These are phyloP conservation scores for Piaya cayana DNA, from an alignment of 2,113 vertebrate genomes.

Conservation along the genomic window DNA sequence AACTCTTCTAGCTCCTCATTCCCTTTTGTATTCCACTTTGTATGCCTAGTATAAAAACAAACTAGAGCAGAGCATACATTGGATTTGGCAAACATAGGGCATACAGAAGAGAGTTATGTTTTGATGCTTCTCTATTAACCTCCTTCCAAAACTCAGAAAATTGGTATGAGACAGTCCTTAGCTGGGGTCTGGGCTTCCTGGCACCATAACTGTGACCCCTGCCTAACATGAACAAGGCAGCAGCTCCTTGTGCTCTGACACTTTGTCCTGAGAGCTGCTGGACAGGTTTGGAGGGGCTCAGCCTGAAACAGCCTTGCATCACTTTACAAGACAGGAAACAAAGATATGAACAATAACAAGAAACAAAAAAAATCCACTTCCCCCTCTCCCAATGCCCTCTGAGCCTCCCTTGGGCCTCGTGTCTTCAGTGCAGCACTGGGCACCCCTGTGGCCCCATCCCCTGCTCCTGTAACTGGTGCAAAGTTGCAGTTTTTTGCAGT, in stretches of 20 bases:
- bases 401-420: accelerated
- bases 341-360: background rate
- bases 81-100: background rate
- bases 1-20: background rate
- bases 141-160: background rate
- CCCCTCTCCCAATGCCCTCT: background rate
- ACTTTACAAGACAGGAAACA: background rate
- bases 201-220: accelerated
- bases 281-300: background rate
- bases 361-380: background rate
- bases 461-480: background rate
- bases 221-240: background rate
- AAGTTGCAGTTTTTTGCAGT: background rate
- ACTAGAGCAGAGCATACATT: accelerated
- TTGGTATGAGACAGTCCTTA: accelerated
- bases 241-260: background rate
- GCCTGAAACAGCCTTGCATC: accelerated
- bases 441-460: accelerated
- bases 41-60: background rate
- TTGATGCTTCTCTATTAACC: background rate
- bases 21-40: background rate
- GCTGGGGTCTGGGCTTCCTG: background rate
- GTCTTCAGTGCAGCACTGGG: background rate
- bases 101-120: background rate
- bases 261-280: accelerated